Base-by-base conservation (phyloP, 2,888 invertebrate genomes). In the Neoaliturus tenellus region DNA sequence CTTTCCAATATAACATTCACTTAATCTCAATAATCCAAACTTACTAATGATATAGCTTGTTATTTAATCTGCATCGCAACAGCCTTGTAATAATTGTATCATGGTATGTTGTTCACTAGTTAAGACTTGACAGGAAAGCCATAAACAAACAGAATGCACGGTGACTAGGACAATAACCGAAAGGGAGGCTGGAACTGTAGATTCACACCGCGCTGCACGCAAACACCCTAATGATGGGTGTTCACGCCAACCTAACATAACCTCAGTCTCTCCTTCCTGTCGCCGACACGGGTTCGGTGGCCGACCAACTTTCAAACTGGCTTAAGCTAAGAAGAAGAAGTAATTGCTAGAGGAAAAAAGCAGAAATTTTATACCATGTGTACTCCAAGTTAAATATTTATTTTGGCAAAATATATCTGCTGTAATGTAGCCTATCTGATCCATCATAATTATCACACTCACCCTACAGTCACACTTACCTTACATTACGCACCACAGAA, bases 201-300 rank as follows among this genome's bases (percentile, higher is more conserved):
- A 20, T 55, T 55, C 55, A 20, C 55, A 55, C 62, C 62, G 62
- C 28, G 23, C 3, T 8, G n/a, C 31, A 62, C 17, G 31, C 62
- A 31, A 62, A 25, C 62, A 12, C 62, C 0, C 62, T 62, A 62
- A 62, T 62, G 62, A 62, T 28, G 28, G 17, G 31, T 25, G 31
- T 62, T 62, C 62, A 62, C 62, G 62, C 62, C 62, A 62, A 14
- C 25, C 28, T 62, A 28, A 28, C 62, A 62, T 62, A 62, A 62
- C 14, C 51, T 8, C 48, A 23, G 20, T 23, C 14, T 14, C 23
- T 51, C 14, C 48, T 14, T 51, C 51, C 51, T 10, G 51, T 51
- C 51, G n/a, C 20, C 51, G 20, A n/a, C n/a, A n/a, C n/a, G n/a
- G n/a, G n/a, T n/a, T n/a, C 2, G 10, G 20, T 23, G 51, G 28